These are phyloP conservation scores for Numenius arquata DNA, from an alignment of 2,113 vertebrate species.

Conservation along the genomic window DNA sequence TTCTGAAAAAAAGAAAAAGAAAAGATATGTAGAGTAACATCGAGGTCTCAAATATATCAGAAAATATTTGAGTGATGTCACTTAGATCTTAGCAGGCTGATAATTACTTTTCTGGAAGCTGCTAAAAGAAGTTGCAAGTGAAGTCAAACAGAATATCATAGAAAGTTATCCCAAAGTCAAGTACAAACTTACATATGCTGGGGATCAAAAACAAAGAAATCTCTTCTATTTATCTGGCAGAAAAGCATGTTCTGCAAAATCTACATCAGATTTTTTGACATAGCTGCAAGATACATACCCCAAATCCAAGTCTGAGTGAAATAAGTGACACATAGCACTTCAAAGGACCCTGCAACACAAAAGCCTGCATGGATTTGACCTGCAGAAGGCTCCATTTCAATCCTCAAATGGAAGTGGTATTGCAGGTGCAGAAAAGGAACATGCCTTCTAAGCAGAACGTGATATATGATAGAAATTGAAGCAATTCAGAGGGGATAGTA, in stretches of 20 bases:
- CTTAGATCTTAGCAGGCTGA: background rate
- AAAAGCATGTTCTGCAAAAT: background rate
- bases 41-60: background rate
- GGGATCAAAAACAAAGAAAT: background rate
- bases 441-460: background rate
- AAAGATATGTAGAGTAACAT: background rate
- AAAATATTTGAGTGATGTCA: background rate
- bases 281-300: background rate
- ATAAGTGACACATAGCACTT: background rate
- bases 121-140: background rate
- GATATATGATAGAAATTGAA: background rate
- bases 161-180: background rate
- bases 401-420: background rate
- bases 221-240: background rate
- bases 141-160: background rate
- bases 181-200: background rate
- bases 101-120: background rate
- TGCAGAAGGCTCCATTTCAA: background rate
- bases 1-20: background rate
- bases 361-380: background rate
- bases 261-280: background rate
- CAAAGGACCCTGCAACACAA: background rate
- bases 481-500: background rate
- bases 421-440: background rate
- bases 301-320: background rate